These are phyloP conservation scores for Sepiola atlantica DNA, from an alignment of 2,888 invertebrate genomes.

Conservation along the genomic window DNA sequence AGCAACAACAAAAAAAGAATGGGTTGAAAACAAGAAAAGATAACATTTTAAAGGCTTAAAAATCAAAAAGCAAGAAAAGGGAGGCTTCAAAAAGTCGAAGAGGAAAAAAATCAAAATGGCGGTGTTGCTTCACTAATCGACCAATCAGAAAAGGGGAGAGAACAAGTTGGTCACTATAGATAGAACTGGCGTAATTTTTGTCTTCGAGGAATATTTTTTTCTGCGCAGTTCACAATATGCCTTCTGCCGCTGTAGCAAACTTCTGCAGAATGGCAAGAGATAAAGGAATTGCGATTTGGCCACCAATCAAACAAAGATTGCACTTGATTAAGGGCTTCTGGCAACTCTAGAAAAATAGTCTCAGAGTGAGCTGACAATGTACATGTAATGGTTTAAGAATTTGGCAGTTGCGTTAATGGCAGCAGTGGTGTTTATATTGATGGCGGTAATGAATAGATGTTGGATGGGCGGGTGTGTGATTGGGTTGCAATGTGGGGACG, in stretches of 20 bases:
- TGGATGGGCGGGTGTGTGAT: background rate
- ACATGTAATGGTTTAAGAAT: conserved; percentile 19
- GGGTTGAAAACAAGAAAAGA: background rate
- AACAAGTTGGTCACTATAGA: background rate
- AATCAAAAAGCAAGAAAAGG: background rate
- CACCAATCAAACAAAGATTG: background rate
- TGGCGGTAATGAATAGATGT: background rate
- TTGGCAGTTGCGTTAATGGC: background rate
- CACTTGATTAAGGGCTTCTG: background rate
- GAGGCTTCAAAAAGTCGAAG: background rate
- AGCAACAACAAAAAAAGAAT: background rate
- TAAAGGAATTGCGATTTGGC: background rate
- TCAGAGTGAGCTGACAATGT: background rate
- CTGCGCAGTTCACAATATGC: background rate
- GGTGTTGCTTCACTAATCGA: background rate
- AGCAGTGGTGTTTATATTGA: background rate
- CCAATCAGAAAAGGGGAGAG: background rate
- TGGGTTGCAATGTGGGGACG: background rate
- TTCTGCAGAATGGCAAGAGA: background rate
- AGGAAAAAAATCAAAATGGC: background rate
- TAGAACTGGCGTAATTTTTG: background rate
- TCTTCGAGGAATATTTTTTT: background rate
- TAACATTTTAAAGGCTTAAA: background rate
- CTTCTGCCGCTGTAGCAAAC: background rate
- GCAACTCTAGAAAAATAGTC: background rate